Percentiles rank a stretch among this genome's conserved stretches.
phyloP scores from a whole-genome alignment of 2,113 vertebrate species.

The Pao palembangensis region DNA sequence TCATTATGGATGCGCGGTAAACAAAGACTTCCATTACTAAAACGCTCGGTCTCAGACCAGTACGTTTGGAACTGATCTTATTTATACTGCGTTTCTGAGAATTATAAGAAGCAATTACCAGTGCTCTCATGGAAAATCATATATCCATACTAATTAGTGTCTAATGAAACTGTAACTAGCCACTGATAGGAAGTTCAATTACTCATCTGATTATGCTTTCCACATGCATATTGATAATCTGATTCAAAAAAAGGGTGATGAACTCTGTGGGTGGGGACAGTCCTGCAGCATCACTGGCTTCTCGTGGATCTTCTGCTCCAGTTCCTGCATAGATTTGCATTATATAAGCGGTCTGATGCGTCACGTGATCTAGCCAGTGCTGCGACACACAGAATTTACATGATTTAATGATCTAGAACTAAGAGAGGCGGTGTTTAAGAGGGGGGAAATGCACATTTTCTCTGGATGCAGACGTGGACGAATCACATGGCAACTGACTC shows the following conservation, averaged over 20 bases:
- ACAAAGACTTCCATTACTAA: constrained; percentile 50
- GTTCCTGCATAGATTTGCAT: constrained; percentile 52
- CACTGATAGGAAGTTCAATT: constrained; percentile 35
- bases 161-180: constrained; percentile 68
- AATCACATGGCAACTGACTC: background rate
- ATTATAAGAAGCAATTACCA: constrained; percentile 67
- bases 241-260: constrained; percentile 15
- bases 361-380: constrained; percentile 46
- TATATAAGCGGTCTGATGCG: constrained; percentile 63
- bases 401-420: background rate
- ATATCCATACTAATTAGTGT: constrained; percentile 72
- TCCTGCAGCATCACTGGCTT: too few relatives aligned
- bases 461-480: too few relatives aligned
- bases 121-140: constrained; percentile 61
- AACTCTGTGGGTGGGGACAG: constrained; percentile 1
- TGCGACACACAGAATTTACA: constrained; percentile 9
- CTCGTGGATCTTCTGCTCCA: constrained; percentile 59
- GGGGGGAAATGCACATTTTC: background rate
- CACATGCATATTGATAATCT: constrained; percentile 21
- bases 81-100: constrained; percentile 59
- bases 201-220: constrained; percentile 43
- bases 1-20: constrained; percentile 64
- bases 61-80: constrained; percentile 38
- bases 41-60: constrained; percentile 22
- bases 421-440: background rate